phyloP scores from a whole-genome alignment of 2,888 invertebrate species.

The Sarcophaga caerulescens region DNA sequence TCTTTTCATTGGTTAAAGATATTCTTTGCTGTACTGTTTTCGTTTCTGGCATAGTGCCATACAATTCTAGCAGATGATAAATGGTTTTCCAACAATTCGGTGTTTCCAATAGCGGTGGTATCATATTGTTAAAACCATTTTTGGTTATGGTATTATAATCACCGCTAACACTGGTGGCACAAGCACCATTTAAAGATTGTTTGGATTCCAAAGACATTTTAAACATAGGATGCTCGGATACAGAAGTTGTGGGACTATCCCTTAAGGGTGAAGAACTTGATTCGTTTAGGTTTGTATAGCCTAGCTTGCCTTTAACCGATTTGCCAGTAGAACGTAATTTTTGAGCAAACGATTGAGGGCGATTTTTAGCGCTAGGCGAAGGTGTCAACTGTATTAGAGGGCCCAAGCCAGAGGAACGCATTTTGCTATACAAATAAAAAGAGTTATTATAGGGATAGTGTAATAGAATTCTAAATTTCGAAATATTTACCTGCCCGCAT shows the following conservation, averaged over 20 bases:
- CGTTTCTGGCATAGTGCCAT: slow-evolving; percentile 96
- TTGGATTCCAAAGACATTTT: slow-evolving; percentile 79
- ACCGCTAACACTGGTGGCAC: slow-evolving; percentile 78
- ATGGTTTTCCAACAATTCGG: slow-evolving; percentile 97
- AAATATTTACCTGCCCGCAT: slow-evolving; percentile 71
- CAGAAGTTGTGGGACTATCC: slow-evolving; percentile 84
- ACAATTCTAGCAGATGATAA: slow-evolving; percentile 94
- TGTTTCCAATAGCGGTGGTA: slow-evolving; percentile 76
- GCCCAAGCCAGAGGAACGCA: slow-evolving; percentile 76
- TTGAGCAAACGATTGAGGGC: slow-evolving; percentile 94
- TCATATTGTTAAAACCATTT: slow-evolving; percentile 72
- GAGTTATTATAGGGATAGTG: background rate
- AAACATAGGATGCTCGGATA: slow-evolving; percentile 78
- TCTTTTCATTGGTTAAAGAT: slow-evolving; percentile 72
- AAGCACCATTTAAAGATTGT: slow-evolving; percentile 79
- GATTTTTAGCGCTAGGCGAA: slow-evolving; percentile 80
- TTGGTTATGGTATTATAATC: slow-evolving; percentile 78
- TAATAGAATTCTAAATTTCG: background rate
- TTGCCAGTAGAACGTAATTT: slow-evolving; percentile 92
- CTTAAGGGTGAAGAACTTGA: slow-evolving; percentile 86
- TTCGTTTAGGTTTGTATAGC: slow-evolving; percentile 91
- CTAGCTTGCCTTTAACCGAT: slow-evolving; percentile 88
- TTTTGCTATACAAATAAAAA: slow-evolving; percentile 64
- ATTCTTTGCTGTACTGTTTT: slow-evolving; percentile 87
- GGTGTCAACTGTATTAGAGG: slow-evolving; percentile 80